Conservation (phyloP, 1,140 invertebrate species). For the Theocolax elegans region DNA sequence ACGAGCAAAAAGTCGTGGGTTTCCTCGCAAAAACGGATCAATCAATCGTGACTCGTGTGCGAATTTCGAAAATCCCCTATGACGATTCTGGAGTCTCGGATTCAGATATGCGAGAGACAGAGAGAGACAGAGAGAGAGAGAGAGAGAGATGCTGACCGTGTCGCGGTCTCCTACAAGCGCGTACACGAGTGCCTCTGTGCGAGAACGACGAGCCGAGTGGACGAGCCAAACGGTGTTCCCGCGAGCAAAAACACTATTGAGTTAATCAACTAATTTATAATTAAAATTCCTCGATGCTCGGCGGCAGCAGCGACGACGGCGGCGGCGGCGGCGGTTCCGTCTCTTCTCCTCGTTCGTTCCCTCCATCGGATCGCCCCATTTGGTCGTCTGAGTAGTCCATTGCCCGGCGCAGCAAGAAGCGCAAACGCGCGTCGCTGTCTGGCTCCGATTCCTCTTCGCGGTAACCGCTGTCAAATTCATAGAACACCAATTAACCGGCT, state of each 20-base stretch:
- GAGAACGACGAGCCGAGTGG: constrained; percentile 47
- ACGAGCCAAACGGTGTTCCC: constrained; percentile 56
- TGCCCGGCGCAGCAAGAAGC: constrained; percentile 52
- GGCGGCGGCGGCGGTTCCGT: not conserved
- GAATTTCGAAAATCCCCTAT: constrained; percentile 25
- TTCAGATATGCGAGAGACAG: constrained; percentile 10
- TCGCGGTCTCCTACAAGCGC: not conserved
- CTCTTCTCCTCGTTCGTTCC: not conserved
- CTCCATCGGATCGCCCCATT: constrained; percentile 1
- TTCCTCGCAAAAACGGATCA: constrained; percentile 31
- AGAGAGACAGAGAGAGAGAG: constrained; percentile 20
- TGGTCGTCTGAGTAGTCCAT: not conserved
- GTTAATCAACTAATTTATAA: constrained; percentile 71
- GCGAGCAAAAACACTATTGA: constrained; percentile 67
- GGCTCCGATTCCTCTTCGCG: constrained; percentile 58
- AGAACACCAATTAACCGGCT: constrained; percentile 64
- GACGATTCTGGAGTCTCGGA: not conserved
- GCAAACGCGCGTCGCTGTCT: constrained; percentile 50
- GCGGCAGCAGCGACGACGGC: constrained; percentile 22
- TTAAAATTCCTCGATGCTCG: constrained; percentile 65
- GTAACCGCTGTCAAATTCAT: constrained; percentile 66
- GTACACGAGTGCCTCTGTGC: constrained; percentile 36
- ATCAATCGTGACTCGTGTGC: constrained; percentile 34
- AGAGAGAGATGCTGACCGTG: constrained; percentile 19
- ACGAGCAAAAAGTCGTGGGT: not conserved